Evolutionary conservation across 2,797 vertebrate genomes (phyloP).

Genomic region (Eurystomus glaucurus): DNA sequence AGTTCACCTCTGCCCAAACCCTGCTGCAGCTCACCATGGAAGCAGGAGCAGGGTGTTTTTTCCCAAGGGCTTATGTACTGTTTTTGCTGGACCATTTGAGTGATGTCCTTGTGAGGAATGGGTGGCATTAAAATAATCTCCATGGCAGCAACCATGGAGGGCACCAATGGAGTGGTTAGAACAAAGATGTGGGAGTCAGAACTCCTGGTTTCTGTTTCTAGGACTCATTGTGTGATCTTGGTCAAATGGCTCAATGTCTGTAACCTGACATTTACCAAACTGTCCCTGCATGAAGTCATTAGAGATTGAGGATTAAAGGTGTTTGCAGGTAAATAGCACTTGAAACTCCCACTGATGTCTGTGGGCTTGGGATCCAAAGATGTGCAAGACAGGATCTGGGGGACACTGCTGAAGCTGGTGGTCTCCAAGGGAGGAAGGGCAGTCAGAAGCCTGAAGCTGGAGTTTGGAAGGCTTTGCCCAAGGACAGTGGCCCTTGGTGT

Average conservation of each 20-base stretch:
- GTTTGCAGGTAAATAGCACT: not conserved
- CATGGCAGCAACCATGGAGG: not conserved
- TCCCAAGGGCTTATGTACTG: not conserved
- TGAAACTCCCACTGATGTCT: not conserved
- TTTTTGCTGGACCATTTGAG: not conserved
- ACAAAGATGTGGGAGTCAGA: not conserved
- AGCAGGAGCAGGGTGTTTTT: not conserved
- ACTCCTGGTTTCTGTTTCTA: not conserved
- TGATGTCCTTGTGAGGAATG: not conserved
- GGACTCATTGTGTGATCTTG: not conserved
- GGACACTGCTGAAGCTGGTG: not conserved
- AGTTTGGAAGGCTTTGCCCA: not conserved
- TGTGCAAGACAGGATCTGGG: not conserved
- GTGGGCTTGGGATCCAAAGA: not conserved
- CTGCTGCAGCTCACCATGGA: not conserved
- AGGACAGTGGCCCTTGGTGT: not conserved
- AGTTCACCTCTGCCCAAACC: not conserved
- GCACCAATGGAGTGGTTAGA: not conserved
- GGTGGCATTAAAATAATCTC: slow-evolving; percentile 11
- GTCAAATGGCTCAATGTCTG: not conserved
- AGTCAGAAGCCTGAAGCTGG: not conserved
- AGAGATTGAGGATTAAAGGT: not conserved
- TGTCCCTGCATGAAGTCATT: not conserved
- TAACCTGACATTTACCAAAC: not conserved
- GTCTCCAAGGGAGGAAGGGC: not conserved